Evolutionary conservation across 2,113 vertebrate genomes (phyloP).

Genomic region (Romanogobio albipinnatus): DNA sequence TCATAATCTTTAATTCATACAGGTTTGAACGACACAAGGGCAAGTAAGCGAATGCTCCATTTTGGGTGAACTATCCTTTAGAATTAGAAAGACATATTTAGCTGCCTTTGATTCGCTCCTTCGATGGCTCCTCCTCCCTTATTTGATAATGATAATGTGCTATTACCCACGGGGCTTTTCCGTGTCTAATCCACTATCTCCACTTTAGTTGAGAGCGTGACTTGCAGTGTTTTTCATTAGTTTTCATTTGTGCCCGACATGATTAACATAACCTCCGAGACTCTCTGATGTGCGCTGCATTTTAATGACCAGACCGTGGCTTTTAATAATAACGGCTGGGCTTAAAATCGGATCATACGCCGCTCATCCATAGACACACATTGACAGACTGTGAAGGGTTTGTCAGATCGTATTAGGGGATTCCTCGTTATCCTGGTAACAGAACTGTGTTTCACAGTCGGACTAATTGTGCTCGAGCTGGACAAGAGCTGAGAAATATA

Average conservation of each 20-base stretch:
- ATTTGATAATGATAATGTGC: constrained; percentile 17
- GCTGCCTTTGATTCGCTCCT: neutral
- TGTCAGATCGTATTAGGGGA: neutral
- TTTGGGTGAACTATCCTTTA: neutral
- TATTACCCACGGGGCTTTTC: neutral
- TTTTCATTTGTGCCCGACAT: neutral
- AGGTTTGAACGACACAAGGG: too few species aligned
- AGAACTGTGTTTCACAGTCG: neutral
- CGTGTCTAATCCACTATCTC: constrained; percentile 9
- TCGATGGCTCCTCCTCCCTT: too few species aligned
- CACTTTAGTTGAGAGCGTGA: constrained; percentile 4
- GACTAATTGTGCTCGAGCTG: neutral
- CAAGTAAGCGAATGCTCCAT: too few species aligned
- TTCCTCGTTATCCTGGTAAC: neutral
- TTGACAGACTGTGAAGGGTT: neutral
- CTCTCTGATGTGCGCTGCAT: neutral
- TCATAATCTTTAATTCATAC: too few species aligned
- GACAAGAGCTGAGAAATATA: neutral
- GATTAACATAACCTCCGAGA: constrained; percentile 21
- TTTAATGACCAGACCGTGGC: constrained; percentile 25
- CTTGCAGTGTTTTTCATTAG: constrained; percentile 37
- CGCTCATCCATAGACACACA: neutral
- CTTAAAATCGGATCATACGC: neutral
- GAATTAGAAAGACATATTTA: neutral
- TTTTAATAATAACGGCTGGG: constrained; percentile 14